These are phyloP conservation scores for Phrynosoma blainvillii DNA, from an alignment of 2,113 vertebrate species.

Conservation along the genomic window DNA sequence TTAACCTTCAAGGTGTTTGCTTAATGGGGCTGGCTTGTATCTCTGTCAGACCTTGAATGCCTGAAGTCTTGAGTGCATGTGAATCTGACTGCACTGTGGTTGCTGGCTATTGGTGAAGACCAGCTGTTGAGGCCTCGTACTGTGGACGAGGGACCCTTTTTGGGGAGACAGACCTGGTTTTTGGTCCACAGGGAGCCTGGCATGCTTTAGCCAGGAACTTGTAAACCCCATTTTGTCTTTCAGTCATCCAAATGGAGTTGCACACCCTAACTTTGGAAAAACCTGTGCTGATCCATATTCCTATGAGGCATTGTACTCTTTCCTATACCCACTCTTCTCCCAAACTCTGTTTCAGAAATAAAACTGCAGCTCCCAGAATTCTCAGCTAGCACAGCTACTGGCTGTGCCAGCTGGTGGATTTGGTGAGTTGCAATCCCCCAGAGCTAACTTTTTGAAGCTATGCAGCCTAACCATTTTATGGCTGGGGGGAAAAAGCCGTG, in stretches of 20 bases:
- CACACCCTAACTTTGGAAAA: neutral
- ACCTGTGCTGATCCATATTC: neutral
- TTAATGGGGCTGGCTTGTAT: neutral
- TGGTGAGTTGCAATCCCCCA: too few species aligned
- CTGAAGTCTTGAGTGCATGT: neutral
- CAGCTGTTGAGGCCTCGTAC: neutral
- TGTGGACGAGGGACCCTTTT: neutral
- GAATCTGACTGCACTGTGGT: neutral
- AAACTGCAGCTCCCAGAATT: too few species aligned
- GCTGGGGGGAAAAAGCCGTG: too few species aligned
- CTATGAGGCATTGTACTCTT: neutral
- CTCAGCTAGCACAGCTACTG: too few species aligned
- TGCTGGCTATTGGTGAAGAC: neutral
- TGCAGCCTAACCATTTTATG: neutral
- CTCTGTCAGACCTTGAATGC: neutral
- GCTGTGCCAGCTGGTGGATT: too few species aligned
- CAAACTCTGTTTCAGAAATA: neutral
- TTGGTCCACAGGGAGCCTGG: neutral
- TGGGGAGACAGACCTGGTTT: neutral
- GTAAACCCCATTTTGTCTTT: neutral
- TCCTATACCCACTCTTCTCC: neutral
- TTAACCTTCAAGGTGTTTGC: constrained; percentile 25
- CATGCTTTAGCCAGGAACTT: neutral
- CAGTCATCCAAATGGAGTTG: neutral
- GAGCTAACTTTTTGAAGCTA: neutral